A percentile compares a stretch with the other conserved stretches of the same genome.
phyloP scores from a whole-genome alignment of 92 coral and sea anemone genomes.

The Paramuricea clavata region DNA sequence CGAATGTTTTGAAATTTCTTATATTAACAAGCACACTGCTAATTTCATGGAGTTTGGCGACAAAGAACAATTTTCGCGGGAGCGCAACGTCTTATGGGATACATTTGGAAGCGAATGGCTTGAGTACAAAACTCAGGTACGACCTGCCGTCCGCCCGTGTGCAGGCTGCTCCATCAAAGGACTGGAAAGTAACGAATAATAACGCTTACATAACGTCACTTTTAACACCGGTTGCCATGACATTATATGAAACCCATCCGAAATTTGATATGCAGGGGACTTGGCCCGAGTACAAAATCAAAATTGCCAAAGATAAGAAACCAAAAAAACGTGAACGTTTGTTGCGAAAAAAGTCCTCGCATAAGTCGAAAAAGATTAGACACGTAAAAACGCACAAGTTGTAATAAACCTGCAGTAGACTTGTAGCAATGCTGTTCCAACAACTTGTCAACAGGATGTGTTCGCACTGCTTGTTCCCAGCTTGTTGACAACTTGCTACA shows the following conservation, averaged over 20 bases:
- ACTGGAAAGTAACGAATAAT: constrained; percentile 47
- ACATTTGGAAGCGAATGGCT: not conserved
- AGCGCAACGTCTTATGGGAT: constrained; percentile 7
- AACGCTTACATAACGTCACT: constrained; percentile 29
- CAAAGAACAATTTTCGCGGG: not conserved
- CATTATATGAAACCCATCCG: constrained; percentile 30
- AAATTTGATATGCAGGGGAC: constrained; percentile 44
- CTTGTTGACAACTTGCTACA: no score
- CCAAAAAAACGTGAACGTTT: constrained; percentile 7
- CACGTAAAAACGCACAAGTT: no score
- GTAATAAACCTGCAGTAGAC: no score
- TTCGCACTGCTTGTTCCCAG: no score
- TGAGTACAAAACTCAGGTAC: constrained; percentile 26
- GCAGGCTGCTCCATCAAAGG: constrained; percentile 19
- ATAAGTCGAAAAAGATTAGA: not conserved
- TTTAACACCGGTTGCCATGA: constrained; percentile 12
- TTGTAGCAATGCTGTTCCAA: no score
- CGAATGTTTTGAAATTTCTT: not conserved
- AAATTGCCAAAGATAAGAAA: not conserved
- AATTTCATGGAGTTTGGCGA: not conserved
- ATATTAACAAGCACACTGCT: not conserved
- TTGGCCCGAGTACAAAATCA: constrained; percentile 43
- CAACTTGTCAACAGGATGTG: no score
- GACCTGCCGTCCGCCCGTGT: constrained; percentile 20
- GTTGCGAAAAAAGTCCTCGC: not conserved